These are phyloP conservation scores for Hyphantria cunea DNA, from an alignment of 1,140 invertebrate species.

Conservation along the genomic window DNA sequence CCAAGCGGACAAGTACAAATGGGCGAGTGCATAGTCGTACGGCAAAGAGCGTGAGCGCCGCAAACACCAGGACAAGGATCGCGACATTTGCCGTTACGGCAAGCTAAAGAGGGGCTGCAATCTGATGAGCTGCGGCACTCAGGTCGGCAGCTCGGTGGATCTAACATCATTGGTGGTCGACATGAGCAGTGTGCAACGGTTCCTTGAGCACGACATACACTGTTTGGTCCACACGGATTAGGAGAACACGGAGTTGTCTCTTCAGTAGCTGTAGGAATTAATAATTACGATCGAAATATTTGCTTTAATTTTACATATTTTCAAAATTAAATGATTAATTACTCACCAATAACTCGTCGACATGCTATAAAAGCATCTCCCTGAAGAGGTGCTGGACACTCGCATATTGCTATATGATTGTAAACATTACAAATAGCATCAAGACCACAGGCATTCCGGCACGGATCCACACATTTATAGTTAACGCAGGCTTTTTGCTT, in stretches of 20 bases:
- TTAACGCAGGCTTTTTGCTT: conserved; percentile 91
- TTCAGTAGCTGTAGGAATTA: conserved; percentile 58
- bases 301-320: too few species aligned
- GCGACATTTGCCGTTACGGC: conserved; percentile 86
- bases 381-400: conserved; percentile 83
- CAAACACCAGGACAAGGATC: conserved; percentile 90
- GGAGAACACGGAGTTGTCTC: conserved; percentile 87
- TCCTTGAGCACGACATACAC: conserved; percentile 84
- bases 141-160: conserved; percentile 86
- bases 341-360: conserved; percentile 77
- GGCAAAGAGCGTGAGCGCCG: conserved; percentile 87
- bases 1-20: conserved; percentile 87
- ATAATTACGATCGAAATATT: conserved; percentile 3
- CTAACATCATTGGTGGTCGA: conserved; percentile 84
- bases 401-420: conserved; percentile 86
- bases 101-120: conserved; percentile 85
- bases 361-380: conserved; percentile 86
- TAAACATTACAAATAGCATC: conserved; percentile 84
- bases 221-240: conserved; percentile 89
- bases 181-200: conserved; percentile 86
- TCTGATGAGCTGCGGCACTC: conserved; percentile 87
- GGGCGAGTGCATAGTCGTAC: conserved; percentile 87
- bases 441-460: conserved; percentile 86
- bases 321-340: not conserved
- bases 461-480: conserved; percentile 91